Evolutionary conservation across 2,888 invertebrate genomes (phyloP).

Genomic region (Anarsia innoxiella): DNA sequence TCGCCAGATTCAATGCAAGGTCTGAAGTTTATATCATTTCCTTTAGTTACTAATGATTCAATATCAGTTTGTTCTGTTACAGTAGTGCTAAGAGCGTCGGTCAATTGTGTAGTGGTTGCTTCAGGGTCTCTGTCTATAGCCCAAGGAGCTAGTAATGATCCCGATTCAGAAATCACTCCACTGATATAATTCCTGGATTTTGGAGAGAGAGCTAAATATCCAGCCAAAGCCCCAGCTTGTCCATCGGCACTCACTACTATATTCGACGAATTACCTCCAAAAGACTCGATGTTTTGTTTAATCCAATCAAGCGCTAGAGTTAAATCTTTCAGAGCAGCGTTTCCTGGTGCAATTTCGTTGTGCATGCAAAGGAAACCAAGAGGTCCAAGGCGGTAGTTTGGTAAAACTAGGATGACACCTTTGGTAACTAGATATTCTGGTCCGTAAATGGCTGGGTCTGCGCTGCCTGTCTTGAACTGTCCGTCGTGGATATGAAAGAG

Average conservation of each 20-base stretch:
- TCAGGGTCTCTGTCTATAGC: conserved; percentile 48
- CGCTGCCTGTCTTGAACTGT: conserved; percentile 43
- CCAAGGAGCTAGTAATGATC: conserved; percentile 47
- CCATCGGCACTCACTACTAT: conserved; percentile 55
- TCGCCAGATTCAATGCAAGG: conserved; percentile 41
- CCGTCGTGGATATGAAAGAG: conserved; percentile 60
- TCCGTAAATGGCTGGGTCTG: conserved; percentile 45
- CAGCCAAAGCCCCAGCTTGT: conserved; percentile 44
- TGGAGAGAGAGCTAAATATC: conserved; percentile 43
- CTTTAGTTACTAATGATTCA: conserved; percentile 26
- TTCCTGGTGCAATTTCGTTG: conserved; percentile 49
- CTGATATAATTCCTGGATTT: conserved; percentile 36
- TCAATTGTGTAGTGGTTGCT: conserved; percentile 36
- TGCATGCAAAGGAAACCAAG: conserved; percentile 55
- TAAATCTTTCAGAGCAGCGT: conserved; percentile 56
- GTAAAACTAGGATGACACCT: conserved; percentile 45
- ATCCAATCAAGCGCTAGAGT: conserved; percentile 52
- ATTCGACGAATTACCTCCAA: conserved; percentile 51
- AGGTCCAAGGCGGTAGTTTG: conserved; percentile 56
- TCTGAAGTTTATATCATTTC: conserved; percentile 30
- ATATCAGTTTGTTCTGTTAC: conserved; percentile 17
- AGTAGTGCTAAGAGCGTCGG: conserved; percentile 33
- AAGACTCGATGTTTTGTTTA: conserved; percentile 39
- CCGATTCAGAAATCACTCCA: conserved; percentile 56
- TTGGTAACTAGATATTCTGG: conserved; percentile 46